phyloP scores from a whole-genome alignment of 1,140 invertebrate genomes.

The Potamilus streckersoni region DNA sequence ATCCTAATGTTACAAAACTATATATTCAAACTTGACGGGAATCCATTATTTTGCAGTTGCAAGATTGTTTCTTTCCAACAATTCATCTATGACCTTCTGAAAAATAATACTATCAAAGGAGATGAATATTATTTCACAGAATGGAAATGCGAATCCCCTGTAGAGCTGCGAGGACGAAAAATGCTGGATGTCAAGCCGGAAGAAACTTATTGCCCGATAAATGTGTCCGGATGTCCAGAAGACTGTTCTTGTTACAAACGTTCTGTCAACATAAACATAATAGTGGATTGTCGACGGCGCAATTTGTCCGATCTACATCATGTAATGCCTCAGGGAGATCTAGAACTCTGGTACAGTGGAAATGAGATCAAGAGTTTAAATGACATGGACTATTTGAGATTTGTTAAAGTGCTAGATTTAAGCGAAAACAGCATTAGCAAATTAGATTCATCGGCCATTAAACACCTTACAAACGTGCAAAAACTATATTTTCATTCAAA shows the following conservation, averaged over 20 bases:
- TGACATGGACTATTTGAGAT: constrained; percentile 2
- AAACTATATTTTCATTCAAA: constrained; percentile 40
- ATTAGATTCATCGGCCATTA: constrained; percentile 21
- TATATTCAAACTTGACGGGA: constrained; percentile 33
- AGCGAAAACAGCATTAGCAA: constrained; percentile 32
- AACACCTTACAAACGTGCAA: constrained; percentile 16
- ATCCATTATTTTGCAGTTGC: constrained; percentile 44
- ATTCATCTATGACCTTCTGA: constrained; percentile 20
- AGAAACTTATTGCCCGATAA: constrained; percentile 41
- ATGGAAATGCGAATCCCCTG: constrained; percentile 42
- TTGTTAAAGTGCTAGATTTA: constrained; percentile 21
- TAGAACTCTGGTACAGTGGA: constrained; percentile 48
- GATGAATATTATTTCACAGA: constrained; percentile 42
- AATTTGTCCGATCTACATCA: constrained; percentile 27
- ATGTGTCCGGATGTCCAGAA: constrained; percentile 30
- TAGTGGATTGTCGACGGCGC: constrained; percentile 43
- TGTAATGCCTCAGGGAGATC: constrained; percentile 23
- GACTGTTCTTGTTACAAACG: constrained; percentile 42
- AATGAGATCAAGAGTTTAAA: constrained; percentile 40
- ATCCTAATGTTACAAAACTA: constrained; percentile 37
- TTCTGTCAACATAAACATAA: constrained; percentile 28
- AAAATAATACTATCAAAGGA: constrained; percentile 18
- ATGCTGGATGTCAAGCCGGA: constrained; percentile 30
- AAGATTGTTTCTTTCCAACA: constrained; percentile 39
- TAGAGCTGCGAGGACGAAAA: constrained; percentile 27